These are phyloP conservation scores for Cordilura impudica DNA, from an alignment of 2,888 invertebrate species.

Conservation along the genomic window DNA sequence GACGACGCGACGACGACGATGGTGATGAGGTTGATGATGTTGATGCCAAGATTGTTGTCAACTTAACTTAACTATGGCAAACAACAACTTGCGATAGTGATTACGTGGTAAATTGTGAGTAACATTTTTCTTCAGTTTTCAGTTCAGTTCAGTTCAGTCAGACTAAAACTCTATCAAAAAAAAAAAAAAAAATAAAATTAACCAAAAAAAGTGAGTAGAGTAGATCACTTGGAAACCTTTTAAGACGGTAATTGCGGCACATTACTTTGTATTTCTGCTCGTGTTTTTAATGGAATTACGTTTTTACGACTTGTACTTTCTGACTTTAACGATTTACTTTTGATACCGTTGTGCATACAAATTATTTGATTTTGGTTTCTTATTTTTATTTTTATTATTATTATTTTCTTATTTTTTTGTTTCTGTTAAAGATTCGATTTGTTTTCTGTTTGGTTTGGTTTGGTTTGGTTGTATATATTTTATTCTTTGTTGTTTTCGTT, in stretches of 20 bases:
- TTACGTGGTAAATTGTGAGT: constrained; percentile 49
- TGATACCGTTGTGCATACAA: constrained; percentile 72
- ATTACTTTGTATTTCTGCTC: constrained; percentile 58
- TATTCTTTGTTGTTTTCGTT: not conserved
- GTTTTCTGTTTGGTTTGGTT: not conserved
- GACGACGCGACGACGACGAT: constrained; percentile 11
- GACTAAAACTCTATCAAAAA: constrained; percentile 6
- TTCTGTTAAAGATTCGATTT: not conserved
- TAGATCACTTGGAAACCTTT: constrained; percentile 33
- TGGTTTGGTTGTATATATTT: not conserved
- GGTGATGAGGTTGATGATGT: constrained; percentile 11
- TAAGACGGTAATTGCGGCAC: constrained; percentile 60
- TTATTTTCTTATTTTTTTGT: constrained; percentile 1
- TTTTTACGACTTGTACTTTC: constrained; percentile 72
- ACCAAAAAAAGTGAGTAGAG: not conserved
- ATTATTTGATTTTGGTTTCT: constrained; percentile 70
- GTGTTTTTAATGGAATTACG: constrained; percentile 66
- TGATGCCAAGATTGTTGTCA: constrained; percentile 45
- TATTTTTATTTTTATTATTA: constrained; percentile 20
- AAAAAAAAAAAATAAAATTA: not conserved
- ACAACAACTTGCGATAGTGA: constrained; percentile 37
- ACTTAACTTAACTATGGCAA: constrained; percentile 28
- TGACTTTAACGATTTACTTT: constrained; percentile 69
- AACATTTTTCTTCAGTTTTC: constrained; percentile 4
- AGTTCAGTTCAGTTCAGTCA: not conserved